Evolutionary conservation across 2,797 vertebrate genomes (phyloP).

Genomic region (Thaleichthys pacificus): DNA sequence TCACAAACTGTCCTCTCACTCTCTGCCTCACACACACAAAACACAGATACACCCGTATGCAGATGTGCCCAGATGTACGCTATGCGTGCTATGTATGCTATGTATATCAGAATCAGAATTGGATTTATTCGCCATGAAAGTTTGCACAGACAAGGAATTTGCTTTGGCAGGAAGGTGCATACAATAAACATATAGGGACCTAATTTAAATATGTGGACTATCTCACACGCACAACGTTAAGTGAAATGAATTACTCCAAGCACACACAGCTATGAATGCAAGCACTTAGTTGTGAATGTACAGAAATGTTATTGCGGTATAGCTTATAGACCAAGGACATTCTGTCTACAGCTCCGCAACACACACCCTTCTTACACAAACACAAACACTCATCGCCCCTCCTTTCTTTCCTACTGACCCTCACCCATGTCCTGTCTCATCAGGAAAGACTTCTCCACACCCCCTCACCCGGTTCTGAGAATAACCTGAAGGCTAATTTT

Average conservation of each 20-base stretch:
- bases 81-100: too few species aligned
- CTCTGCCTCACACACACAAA: conserved; percentile 8
- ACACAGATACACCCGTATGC: conserved; percentile 17
- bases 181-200: too few species aligned
- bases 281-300: not conserved
- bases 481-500: conserved; percentile 47
- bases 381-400: conserved; percentile 1
- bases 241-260: not conserved
- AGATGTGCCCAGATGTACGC: not conserved
- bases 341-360: not conserved
- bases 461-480: conserved; percentile 26
- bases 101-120: too few species aligned
- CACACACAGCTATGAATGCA: not conserved
- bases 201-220: too few species aligned
- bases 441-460: conserved; percentile 47
- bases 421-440: conserved; percentile 27
- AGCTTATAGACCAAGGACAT: not conserved
- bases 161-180: too few species aligned
- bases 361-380: not conserved
- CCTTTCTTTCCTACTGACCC: conserved; percentile 24
- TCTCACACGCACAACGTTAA: not conserved
- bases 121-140: too few species aligned
- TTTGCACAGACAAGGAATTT: too few species aligned
- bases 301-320: not conserved
- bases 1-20: conserved; percentile 6